Base-by-base conservation (phyloP, 2,113 vertebrate genomes). In the Alligator sinensis region DNA sequence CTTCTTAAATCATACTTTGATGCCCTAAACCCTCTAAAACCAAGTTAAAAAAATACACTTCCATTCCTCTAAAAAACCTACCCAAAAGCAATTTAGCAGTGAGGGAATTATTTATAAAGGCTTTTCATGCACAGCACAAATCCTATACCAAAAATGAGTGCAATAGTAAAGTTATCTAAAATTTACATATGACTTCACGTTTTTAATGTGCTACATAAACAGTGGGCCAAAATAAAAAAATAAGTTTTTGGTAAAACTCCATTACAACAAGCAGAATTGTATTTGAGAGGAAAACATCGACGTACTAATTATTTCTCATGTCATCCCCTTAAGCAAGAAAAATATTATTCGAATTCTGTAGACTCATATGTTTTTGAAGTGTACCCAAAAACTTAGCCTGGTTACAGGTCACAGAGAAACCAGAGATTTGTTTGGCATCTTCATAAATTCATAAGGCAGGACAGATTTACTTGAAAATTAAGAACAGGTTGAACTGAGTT, bases 91-190 rank as follows among this genome's bases (percentile, higher is more conserved):
- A 47, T 47, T 18, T 7, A 14, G 72, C 77, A 93, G 64, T 38
- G 77, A n/a, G 84, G 54, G 11, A 5, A 38, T 88, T 78, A 93
- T 79, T 91, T 85, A 59, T 4, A 0, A 90, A 80, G 76, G 58
- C 72, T 80, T 94, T 95, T 91, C 83, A 66, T 57, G 72, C 59
- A 84, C 81, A 94, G 84, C n/a, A 61, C 47, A 57, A 89, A 80
- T 95, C 88, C 86, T 80, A 94, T 68, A 82, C 62, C 27, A 77
- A 22, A 60, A 30, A 75, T 6, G 76, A 84, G 82, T 84, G 61
- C 30, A 34, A 30, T 5, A 72, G 55, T 34, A n/a, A 87, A 80
- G 87, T 91, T 94, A 57, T 90, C 47, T 66, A 66, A 8, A 27
- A 66, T n/a, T 66, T 66, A 66, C 66, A 19, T 30, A 27, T 3